Base-by-base conservation (phyloP, 1,140 invertebrate species). In the Psix sp. region DNA sequence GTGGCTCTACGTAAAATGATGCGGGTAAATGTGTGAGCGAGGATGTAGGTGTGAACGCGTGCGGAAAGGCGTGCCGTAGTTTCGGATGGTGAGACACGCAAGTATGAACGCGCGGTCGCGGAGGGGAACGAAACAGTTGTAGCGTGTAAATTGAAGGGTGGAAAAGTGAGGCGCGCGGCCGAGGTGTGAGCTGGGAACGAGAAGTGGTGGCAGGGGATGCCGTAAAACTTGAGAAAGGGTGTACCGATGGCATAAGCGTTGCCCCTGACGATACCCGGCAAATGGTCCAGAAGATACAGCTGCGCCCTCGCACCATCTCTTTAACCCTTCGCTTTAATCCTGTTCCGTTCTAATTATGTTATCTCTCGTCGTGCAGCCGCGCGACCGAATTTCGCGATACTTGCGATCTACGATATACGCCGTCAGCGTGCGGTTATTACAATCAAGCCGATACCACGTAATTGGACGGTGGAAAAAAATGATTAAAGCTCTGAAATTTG, bases 91-190 rank as follows among this genome's bases (percentile, higher is more conserved):
- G 51, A 63, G 65, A 36, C 51, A 66, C 59, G 66, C 60, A 65
- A 57, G 38, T 38, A 54, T 42, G 60, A 35, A 67, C 57, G 57
- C 57, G 57, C 49, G 13, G 45, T 38, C 10, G 56, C n/a, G 45
- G 45, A 14, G 48, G 46, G 52, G 48, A 60, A 20, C 20, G 75
- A 63, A 76, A 77, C 73, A 74, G 74, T 78, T 78, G 68, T 77
- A 80, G 72, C 74, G 72, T 80, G 78, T 78, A 80, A 79, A 79
- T 79, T 79, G 77, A 75, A 77, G 77, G 79, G 77, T 77, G 46
- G 74, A 56, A 66, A 45, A 70, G 70, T 48, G 51, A 57, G 70
- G 51, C 68, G 60, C 68, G 43, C 38, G 60, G 24, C 57, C 33
- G 40, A 70, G 65, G 13, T 17, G 48, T 18, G 29, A 15, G 48